Evolutionary conservation across 2,888 invertebrate species (phyloP).

Genomic region (Pollenia griseotomentosa): DNA sequence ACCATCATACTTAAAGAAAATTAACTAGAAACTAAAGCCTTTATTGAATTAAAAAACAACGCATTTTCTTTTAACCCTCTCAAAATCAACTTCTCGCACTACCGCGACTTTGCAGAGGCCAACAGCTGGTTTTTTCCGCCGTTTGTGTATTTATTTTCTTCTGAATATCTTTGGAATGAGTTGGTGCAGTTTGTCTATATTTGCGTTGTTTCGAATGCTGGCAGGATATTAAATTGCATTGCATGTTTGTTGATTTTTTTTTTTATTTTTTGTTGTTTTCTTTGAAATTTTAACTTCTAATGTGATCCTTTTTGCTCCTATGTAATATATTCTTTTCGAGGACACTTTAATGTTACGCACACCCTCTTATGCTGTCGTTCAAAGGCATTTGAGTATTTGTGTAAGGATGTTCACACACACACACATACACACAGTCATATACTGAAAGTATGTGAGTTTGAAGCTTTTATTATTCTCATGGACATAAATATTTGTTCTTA

Average conservation of each 20-base stretch:
- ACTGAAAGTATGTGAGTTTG: not conserved
- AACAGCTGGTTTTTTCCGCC: slow-evolving; percentile 23
- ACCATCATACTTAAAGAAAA: slow-evolving; percentile 21
- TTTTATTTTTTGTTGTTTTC: not conserved
- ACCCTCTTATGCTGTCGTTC: slow-evolving; percentile 31
- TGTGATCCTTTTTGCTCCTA: slow-evolving; percentile 63
- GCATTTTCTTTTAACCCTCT: slow-evolving; percentile 42
- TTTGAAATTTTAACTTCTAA: slow-evolving; percentile 59
- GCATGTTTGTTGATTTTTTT: not conserved
- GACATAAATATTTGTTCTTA: slow-evolving; percentile 42
- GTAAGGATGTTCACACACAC: slow-evolving; percentile 3
- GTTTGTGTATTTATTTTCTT: slow-evolving; percentile 38
- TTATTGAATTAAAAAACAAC: slow-evolving; percentile 32
- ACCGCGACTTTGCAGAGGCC: slow-evolving; percentile 3
- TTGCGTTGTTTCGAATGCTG: slow-evolving; percentile 54
- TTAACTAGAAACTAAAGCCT: slow-evolving; percentile 17
- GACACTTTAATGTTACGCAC: slow-evolving; percentile 60
- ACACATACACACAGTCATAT: not conserved
- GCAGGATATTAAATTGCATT: slow-evolving; percentile 62
- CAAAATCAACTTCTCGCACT: slow-evolving; percentile 13
- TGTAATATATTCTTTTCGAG: slow-evolving; percentile 53
- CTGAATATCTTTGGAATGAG: slow-evolving; percentile 43
- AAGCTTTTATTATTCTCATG: slow-evolving; percentile 16
- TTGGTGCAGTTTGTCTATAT: slow-evolving; percentile 37
- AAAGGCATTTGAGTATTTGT: slow-evolving; percentile 41